Conservation (phyloP, 2,888 invertebrate species). For the Scaptomyza cyrtandrae region DNA sequence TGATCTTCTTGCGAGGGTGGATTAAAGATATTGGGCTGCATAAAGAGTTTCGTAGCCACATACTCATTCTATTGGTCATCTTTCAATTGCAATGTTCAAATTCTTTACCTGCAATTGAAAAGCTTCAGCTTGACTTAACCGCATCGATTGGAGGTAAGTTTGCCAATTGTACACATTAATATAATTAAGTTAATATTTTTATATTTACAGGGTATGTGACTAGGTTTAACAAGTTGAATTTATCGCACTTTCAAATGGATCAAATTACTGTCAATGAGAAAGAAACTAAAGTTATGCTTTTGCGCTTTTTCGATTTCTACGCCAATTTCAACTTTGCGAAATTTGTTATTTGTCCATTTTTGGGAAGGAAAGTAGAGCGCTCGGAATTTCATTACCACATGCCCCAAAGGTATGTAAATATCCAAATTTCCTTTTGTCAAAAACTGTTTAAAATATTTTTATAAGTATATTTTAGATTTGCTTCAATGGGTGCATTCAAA, state of each 20-base stretch:
- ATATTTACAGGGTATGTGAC: background rate
- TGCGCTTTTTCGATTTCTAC: background rate
- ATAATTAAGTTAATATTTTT: background rate
- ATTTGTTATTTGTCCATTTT: background rate
- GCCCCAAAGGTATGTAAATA: background rate
- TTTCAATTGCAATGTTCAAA: constrained; percentile 28
- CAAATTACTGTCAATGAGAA: background rate
- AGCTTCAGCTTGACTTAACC: background rate
- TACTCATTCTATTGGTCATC: constrained; percentile 38
- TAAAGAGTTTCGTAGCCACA: constrained; percentile 18
- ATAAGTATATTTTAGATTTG: background rate
- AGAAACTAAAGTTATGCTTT: background rate
- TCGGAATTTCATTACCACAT: background rate
- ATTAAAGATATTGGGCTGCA: fast-evolving
- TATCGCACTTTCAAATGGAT: background rate
- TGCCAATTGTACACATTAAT: background rate
- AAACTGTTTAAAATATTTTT: background rate
- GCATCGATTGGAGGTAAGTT: constrained; percentile 24
- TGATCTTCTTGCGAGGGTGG: constrained; percentile 26
- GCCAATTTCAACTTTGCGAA: background rate
- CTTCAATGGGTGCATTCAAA: background rate
- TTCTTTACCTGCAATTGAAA: constrained; percentile 18
- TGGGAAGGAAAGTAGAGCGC: background rate
- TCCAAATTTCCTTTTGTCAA: background rate
- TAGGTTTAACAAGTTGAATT: background rate